Conservation (phyloP, 2,113 vertebrate genomes). For the Cairina moschata region DNA sequence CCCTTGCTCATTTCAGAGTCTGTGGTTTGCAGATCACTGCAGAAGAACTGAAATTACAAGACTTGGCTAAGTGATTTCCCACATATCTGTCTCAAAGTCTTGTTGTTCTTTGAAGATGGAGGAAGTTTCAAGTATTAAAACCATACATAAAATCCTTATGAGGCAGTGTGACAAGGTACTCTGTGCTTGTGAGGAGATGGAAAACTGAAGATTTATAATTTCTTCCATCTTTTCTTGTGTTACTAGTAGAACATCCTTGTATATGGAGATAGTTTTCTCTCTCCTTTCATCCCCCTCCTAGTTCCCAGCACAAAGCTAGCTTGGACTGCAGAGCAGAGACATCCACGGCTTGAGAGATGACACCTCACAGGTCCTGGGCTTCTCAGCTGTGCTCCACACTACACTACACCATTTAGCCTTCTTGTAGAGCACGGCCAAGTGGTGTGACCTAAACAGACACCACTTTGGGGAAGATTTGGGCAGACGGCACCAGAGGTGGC, state of each 20-base stretch:
- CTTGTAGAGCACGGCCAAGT: background rate
- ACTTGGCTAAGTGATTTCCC: conserved; percentile 40
- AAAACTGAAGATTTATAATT: background rate
- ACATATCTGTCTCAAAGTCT: conserved; percentile 27
- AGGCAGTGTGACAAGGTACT: background rate
- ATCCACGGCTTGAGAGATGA: background rate
- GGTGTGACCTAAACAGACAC: background rate
- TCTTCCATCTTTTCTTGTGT: background rate
- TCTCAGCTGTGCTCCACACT: background rate
- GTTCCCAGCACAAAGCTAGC: background rate
- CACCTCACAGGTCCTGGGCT: background rate
- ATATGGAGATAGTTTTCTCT: background rate
- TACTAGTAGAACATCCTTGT: background rate
- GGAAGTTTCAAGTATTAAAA: conserved; percentile 61
- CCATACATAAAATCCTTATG: background rate
- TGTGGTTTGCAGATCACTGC: conserved; percentile 61
- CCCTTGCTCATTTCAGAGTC: conserved; percentile 53
- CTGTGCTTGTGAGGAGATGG: background rate
- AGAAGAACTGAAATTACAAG: conserved; percentile 41
- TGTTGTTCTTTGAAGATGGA: conserved; percentile 35
- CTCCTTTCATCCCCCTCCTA: background rate
- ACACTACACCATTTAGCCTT: rapidly evolving
- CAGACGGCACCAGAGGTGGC: background rate
- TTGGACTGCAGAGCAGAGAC: background rate
- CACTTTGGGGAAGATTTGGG: background rate